Base-by-base conservation (phyloP, 2,113 vertebrate species). In the Rhinoderma darwinii region DNA sequence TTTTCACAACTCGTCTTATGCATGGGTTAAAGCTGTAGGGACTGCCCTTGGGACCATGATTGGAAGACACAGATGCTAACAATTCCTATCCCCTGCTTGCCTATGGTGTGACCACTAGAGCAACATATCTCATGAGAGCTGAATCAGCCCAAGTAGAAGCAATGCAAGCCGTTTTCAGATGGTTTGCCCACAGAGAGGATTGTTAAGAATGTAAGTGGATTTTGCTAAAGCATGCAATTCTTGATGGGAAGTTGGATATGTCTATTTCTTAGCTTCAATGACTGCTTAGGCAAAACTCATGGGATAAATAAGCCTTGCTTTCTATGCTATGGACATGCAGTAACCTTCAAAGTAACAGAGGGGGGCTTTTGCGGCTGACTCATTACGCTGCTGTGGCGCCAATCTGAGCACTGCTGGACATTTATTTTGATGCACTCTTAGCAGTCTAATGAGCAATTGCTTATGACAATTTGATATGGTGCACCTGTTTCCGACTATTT, bases 161-260 rank as follows among this genome's bases (percentile, higher is more conserved):
- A 27, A 81, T 82, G 56, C 2, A 9, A 87, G 77, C 25, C 63
- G 17, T 72, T 73, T 81, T 81, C 43, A 44, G 37, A 18, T 20
- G 77, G 77, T 18, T 17, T 73, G 39, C 85, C 61, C 66, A 44
- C 61, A 82, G 77, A 80, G 61, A 87, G 78, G 66, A 82, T 73
- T 87, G 77, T 73, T 87, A 87, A 73, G 47, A 82, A 82, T 61
- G 77, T 87, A 82, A 87, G 77, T 82, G 77, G 85, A 56, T 86
- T 86, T 32, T 86, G 84, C 84, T 86, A 76, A 80, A 80, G 84
- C 84, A 80, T 86, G 63, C 73, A 73, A 27, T 59, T 63, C 73
- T 73, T 73, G 63, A 79, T 86, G 76, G 63, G 39, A 85, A 81
- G 63, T 50, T 54, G 54, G 84, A 86, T 77, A 72, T 81, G 63